Evolutionary conservation across 2,797 vertebrate genomes (phyloP).

Genomic region (Chelidonichthys spinosus): DNA sequence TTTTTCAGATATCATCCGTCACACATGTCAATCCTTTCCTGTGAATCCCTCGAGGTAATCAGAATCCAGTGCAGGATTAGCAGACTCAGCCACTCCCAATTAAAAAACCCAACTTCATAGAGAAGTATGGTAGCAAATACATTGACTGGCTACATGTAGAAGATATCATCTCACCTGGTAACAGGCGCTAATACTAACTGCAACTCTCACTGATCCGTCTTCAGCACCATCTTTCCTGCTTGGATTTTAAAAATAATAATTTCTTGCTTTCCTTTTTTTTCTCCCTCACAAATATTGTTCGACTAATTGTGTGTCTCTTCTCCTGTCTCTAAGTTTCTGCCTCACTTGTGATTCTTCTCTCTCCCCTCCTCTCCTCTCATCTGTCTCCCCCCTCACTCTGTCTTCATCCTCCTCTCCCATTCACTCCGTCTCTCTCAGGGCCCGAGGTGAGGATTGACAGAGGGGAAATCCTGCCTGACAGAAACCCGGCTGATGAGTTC

Average conservation of each 20-base stretch:
- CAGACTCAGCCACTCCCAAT: background rate
- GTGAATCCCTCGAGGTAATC: background rate
- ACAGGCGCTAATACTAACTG: background rate
- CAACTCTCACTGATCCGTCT: background rate
- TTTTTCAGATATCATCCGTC: background rate
- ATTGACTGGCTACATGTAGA: background rate
- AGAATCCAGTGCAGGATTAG: background rate
- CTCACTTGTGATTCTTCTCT: slow-evolving; percentile 8
- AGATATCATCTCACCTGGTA: slow-evolving; percentile 8
- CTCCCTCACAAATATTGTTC: background rate
- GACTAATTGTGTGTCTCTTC: background rate
- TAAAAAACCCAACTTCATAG: background rate
- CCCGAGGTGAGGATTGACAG: slow-evolving; percentile 52
- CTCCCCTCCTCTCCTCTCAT: background rate
- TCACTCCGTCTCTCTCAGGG: slow-evolving; percentile 42
- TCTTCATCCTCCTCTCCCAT: slow-evolving; percentile 44
- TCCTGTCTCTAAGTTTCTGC: slow-evolving; percentile 3
- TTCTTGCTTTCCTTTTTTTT: slow-evolving; percentile 9
- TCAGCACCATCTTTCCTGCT: background rate
- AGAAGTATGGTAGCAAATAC: background rate
- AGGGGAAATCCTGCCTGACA: slow-evolving; percentile 58
- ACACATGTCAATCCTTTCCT: background rate
- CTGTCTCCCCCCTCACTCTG: slow-evolving; percentile 15
- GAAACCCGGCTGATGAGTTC: slow-evolving; percentile 29
- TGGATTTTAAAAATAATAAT: background rate